Evolutionary conservation across 2,888 invertebrate species (phyloP).

Genomic region (Caenorhabditis sp.): DNA sequence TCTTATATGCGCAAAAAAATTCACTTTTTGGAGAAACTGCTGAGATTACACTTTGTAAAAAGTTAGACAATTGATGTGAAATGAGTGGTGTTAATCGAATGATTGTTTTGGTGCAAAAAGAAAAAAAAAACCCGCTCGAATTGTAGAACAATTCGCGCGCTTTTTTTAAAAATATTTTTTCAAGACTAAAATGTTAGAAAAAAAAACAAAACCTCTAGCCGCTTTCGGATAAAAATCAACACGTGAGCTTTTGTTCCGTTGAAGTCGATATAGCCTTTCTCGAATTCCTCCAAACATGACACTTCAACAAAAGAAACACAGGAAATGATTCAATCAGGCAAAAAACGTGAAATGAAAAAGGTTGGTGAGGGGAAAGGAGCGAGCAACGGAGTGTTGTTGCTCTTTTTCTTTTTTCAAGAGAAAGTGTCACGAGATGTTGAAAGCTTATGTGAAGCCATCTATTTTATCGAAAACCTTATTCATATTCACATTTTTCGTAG

Average conservation of each 20-base stretch:
- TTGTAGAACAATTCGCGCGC: too few species aligned
- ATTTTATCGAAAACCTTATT: not conserved
- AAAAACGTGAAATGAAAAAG: not conserved
- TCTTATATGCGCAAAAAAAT: too few species aligned
- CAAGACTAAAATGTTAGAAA: not conserved
- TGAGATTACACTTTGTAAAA: too few species aligned
- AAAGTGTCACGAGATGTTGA: not conserved
- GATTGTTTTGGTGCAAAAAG: too few species aligned
- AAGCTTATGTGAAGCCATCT: not conserved
- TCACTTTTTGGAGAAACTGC: too few species aligned
- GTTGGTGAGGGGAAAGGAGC: not conserved
- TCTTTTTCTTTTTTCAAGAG: not conserved
- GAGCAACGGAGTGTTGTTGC: constrained; percentile 4
- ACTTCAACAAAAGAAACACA: not conserved
- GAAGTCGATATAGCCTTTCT: constrained; percentile 24
- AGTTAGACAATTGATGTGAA: too few species aligned
- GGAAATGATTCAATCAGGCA: not conserved
- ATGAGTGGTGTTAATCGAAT: too few species aligned
- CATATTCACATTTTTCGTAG: not conserved
- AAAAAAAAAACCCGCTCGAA: too few species aligned
- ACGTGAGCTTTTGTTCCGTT: constrained; percentile 15
- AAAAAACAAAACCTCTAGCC: not conserved
- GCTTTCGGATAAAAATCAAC: not conserved
- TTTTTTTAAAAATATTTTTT: not conserved
- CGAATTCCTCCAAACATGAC: constrained; percentile 40